Evolutionary conservation across 2,888 invertebrate genomes (phyloP).

Genomic region (Cecidostiba fungosa): DNA sequence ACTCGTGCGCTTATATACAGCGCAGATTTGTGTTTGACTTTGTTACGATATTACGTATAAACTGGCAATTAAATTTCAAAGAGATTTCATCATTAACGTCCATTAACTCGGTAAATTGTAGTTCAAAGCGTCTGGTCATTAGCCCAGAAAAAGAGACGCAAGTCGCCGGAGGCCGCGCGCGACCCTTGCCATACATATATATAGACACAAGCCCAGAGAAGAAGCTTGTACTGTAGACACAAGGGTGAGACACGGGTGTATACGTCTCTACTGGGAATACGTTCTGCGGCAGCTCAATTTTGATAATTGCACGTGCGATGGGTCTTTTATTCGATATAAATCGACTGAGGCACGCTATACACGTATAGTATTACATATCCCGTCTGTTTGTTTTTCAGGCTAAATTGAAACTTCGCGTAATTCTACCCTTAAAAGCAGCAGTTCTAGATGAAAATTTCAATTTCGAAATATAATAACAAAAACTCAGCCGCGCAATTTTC

Average conservation of each 20-base stretch:
- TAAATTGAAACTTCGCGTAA: background rate
- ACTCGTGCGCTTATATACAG: too few relatives aligned
- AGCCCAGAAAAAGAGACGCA: background rate
- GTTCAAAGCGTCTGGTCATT: constrained; percentile 9
- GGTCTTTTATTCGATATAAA: constrained; percentile 7
- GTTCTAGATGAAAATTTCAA: background rate
- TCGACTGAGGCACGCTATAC: background rate
- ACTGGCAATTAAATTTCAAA: background rate
- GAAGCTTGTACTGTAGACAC: background rate
- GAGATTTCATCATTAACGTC: background rate
- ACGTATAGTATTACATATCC: too few relatives aligned
- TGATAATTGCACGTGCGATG: constrained; percentile 32
- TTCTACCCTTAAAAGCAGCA: background rate
- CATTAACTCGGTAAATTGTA: background rate
- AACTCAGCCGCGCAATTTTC: background rate
- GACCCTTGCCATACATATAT: background rate
- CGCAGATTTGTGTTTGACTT: background rate
- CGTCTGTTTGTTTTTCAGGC: background rate
- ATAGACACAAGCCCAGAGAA: background rate
- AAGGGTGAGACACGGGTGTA: background rate
- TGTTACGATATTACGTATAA: too few relatives aligned
- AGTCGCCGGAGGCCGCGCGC: background rate
- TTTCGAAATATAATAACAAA: background rate
- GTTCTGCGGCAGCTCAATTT: constrained; percentile 24
- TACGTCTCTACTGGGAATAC: constrained; percentile 1